A percentile compares a stretch with the other conserved stretches of the same genome.
phyloP scores from a whole-genome alignment of 2,113 vertebrate species.

The Chionodraco myersi region DNA sequence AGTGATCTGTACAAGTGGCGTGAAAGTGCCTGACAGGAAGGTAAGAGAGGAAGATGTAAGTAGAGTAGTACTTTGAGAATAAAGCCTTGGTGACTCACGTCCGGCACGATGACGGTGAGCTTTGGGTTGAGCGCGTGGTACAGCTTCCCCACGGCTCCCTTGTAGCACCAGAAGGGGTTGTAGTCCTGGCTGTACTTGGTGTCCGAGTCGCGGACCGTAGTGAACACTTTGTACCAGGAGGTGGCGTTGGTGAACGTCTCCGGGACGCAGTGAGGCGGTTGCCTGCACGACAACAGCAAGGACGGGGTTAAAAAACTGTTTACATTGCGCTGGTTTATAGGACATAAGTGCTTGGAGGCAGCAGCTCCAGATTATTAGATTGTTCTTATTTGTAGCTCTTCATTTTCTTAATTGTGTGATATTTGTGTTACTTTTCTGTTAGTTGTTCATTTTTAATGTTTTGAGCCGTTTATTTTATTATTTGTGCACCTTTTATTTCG shows the following conservation, averaged over 20 bases:
- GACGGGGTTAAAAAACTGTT: not conserved
- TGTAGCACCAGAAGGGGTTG: constrained; percentile 99
- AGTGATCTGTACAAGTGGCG: too few relatives aligned
- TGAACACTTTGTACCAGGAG: constrained; percentile 97
- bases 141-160: constrained; percentile 96
- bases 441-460: too few relatives aligned
- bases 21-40: too few relatives aligned
- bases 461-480: too few relatives aligned
- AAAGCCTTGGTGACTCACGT: constrained; percentile 85
- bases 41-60: too few relatives aligned
- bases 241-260: constrained; percentile 97
- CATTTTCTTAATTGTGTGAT: too few relatives aligned
- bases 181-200: constrained; percentile 98
- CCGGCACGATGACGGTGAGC: constrained; percentile 95
- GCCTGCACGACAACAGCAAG: constrained; percentile 79
- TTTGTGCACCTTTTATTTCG: too few relatives aligned
- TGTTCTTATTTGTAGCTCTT: too few relatives aligned
- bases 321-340: not conserved
- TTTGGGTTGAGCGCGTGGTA: constrained; percentile 98
- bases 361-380: too few relatives aligned
- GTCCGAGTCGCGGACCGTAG: constrained; percentile 93
- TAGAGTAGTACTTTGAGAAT: not conserved
- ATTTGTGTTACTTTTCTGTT: too few relatives aligned
- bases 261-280: constrained; percentile 94
- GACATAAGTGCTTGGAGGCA: too few relatives aligned